Percentiles rank a stretch among this genome's conserved stretches.
Evolutionary conservation across 2,797 vertebrate genomes (phyloP).

Genomic region (Sparus aurata): DNA sequence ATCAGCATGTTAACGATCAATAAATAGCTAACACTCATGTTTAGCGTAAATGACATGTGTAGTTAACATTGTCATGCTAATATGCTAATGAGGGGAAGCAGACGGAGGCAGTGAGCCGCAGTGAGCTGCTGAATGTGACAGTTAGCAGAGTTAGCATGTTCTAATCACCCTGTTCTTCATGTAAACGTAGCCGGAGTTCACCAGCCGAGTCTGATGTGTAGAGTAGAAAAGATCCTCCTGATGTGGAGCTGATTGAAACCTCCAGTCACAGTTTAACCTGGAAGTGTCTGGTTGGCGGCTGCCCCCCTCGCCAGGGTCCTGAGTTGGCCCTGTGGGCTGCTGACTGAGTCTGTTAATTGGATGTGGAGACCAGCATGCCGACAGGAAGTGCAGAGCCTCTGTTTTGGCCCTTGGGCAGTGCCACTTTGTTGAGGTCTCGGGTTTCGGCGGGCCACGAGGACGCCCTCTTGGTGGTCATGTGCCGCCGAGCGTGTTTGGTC

Average conservation of each 20-base stretch:
- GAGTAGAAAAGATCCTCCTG: constrained; percentile 54
- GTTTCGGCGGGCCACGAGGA: constrained; percentile 89
- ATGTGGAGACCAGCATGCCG: constrained; percentile 78
- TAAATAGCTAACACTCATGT: neutral
- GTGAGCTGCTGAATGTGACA: neutral
- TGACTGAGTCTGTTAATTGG: constrained; percentile 71
- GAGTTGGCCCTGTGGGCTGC: constrained; percentile 62
- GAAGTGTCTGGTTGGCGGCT: neutral
- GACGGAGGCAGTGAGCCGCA: neutral
- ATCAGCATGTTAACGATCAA: neutral
- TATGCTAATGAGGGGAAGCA: neutral
- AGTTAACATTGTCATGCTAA: neutral
- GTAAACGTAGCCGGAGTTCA: constrained; percentile 42
- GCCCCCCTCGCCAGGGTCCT: constrained; percentile 39
- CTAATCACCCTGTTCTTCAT: constrained; percentile 21
- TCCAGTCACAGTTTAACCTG: constrained; percentile 19
- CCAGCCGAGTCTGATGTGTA: constrained; percentile 33
- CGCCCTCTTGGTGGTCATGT: constrained; percentile 91
- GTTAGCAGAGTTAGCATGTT: neutral
- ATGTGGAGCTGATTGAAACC: constrained; percentile 42
- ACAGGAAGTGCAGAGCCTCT: constrained; percentile 75
- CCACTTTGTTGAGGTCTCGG: constrained; percentile 85
- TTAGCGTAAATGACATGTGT: neutral
- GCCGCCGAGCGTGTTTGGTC: constrained; percentile 95
- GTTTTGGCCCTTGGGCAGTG: constrained; percentile 75